Evolutionary conservation across 2,888 invertebrate genomes (phyloP).

Genomic region (Urechis unicinctus): DNA sequence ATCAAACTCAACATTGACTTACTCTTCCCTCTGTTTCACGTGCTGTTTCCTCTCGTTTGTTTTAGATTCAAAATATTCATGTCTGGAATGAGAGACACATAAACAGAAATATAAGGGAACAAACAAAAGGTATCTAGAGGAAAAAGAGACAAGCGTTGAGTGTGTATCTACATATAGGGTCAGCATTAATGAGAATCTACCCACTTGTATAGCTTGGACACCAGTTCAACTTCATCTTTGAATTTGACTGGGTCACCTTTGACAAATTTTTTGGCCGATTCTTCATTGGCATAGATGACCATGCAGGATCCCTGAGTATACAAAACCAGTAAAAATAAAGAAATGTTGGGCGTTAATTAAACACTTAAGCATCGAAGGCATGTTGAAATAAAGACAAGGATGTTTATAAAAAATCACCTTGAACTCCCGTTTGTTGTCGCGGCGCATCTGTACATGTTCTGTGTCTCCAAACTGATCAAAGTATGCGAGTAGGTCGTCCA

Average conservation of each 20-base stretch:
- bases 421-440: conserved; percentile 40
- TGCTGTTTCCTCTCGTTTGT: conserved; percentile 52
- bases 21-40: conserved; percentile 39
- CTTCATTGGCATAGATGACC: too few species aligned
- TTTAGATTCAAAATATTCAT: conserved; percentile 53
- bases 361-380: neutral
- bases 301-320: too few species aligned
- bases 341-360: neutral
- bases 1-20: conserved; percentile 17
- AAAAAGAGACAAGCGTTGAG: too few species aligned
- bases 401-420: conserved; percentile 34
- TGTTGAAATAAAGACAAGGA: neutral
- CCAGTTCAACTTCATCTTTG: too few species aligned
- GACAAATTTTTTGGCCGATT: too few species aligned
- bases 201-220: too few species aligned
- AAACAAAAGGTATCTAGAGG: too few species aligned
- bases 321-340: neutral
- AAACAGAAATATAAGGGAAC: too few species aligned
- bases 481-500: conserved; percentile 69
- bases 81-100: too few species aligned
- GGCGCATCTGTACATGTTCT: conserved; percentile 60
- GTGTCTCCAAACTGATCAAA: conserved; percentile 65
- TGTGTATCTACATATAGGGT: too few species aligned
- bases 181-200: too few species aligned
- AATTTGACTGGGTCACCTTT: too few species aligned